Base-by-base conservation (phyloP, 2,888 invertebrate species). In the Epinotia nisella region DNA sequence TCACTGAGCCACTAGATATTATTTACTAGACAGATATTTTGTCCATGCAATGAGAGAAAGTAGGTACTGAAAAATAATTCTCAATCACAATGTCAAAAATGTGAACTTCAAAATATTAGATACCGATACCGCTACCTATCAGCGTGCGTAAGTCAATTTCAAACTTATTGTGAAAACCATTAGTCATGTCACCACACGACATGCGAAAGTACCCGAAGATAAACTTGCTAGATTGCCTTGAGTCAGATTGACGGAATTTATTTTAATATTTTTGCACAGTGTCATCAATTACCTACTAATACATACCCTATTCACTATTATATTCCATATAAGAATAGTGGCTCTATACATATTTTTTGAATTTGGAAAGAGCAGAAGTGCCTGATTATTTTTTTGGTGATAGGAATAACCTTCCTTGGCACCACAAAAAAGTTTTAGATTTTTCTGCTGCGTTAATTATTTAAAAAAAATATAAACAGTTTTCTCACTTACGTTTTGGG, bases 71-170 rank as follows among this genome's bases (percentile, higher is more conserved):
- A 24, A 11, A 60, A 10, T 1, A 9, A 9, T n/a, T 35, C 11
- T 41, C 41, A 21, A 55, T 2, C 39, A 39, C 62, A 65, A 39
- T 21, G 15, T 21, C 41, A 56, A 41, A 55, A 53, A 41, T 66
- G 66, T 21, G 35, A 41, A 21, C 56, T 66, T 65, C 65, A 41
- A 21, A 55, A 39, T 53, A 55, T 56, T 13, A 13, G n/a, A 29
- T 7, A 49, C 35, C 17, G 17, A 21, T 35, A 19, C 19, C 17
- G 11, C 21, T 19, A 13, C 19, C 17, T n/a, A 61, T 49, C 55
- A 56, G 29, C 60, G 41, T n/a, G 69, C 58, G 19, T 53, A 60
- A 45, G 67, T 55, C 67, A 72, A 72, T 72, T 62, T 68, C 59
- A 72, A 67, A 49, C 56, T 72, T 56, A 35, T 68, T 49, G 39